Base-by-base conservation (phyloP, 2,797 vertebrate species). In the Carapus acus region DNA sequence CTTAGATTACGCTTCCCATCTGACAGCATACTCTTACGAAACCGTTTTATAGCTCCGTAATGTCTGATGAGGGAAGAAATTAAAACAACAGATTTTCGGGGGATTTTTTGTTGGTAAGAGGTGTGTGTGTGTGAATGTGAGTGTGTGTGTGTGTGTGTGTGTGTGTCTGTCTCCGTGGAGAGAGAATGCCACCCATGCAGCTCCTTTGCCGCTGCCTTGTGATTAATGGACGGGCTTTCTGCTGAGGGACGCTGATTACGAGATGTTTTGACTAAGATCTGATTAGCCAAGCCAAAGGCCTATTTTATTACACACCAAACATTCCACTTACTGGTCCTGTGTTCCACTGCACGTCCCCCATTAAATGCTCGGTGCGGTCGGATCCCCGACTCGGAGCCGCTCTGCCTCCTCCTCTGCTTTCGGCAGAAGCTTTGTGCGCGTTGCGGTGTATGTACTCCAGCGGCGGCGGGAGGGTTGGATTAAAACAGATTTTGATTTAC, bases 271-370 rank as follows among this genome's bases (percentile, higher is more conserved):
- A 82, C 81, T 81, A 76, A 85, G 78, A 86, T 83, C 75, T 85
- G 83, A 86, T 88, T 87, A 87, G 85, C 83, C 83, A 81, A 85
- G 76, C 84, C 85, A 85, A 82, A 84, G 81, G 64, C 81, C 82
- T 83, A 81, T 86, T 86, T 88, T 83, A 85, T 87, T 87, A 83
- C 83, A 85, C 79, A 74, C 77, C 75, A 81, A 85, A 83, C 85
- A 85, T 86, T 86, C 81, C 83, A 78, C 76, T 76, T 71, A 79
- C 80, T 74, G 73, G 78, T 79, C 69, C 80, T 81, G 77, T 77
- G 76, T 84, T 83, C 80, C 77, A 78, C 68, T 60, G 77, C 77
- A 60, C 65, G 73, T 81, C 79, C 76, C 79, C 83, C 79, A 75
- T 85, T 82, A 79, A 78, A 71, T 79, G 73, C 78, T 75, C 70